phyloP scores from a whole-genome alignment of 1,140 invertebrate genomes.

The Bombus balteatus region DNA sequence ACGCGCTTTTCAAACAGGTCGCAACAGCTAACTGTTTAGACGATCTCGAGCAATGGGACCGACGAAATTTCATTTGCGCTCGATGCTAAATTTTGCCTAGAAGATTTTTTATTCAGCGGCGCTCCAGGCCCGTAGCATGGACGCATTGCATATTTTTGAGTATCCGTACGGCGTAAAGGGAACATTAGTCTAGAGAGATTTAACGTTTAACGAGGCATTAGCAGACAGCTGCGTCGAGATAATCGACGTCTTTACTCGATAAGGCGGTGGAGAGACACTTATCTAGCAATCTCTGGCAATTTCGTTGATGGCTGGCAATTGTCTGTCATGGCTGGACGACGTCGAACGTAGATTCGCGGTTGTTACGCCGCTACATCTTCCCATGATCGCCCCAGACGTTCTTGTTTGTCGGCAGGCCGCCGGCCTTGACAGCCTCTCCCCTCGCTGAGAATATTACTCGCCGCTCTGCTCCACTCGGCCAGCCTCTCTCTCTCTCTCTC shows the following conservation, averaged over 20 bases:
- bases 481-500: neutral
- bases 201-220: slow-evolving; percentile 48
- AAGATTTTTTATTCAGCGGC: too few relatives aligned
- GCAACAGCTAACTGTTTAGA: too few relatives aligned
- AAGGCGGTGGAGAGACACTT: slow-evolving; percentile 41
- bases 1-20: too few relatives aligned
- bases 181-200: neutral
- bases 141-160: neutral
- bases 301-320: slow-evolving; percentile 54
- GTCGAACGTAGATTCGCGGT: slow-evolving; percentile 27
- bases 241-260: slow-evolving; percentile 57
- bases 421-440: neutral
- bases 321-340: slow-evolving; percentile 23
- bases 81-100: too few relatives aligned
- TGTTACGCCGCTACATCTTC: slow-evolving; percentile 19
- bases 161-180: neutral
- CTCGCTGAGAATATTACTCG: neutral
- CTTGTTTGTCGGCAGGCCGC: neutral
- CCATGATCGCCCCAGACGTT: slow-evolving; percentile 1
- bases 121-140: too few relatives aligned
- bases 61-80: too few relatives aligned
- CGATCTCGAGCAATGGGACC: too few relatives aligned
- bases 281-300: slow-evolving; percentile 55
- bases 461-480: neutral
- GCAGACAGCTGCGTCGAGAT: neutral